A percentile compares a stretch with the other conserved stretches of the same genome.
Evolutionary conservation across 2,113 vertebrate species (phyloP).

Genomic region (Odobenus rosmarus): DNA sequence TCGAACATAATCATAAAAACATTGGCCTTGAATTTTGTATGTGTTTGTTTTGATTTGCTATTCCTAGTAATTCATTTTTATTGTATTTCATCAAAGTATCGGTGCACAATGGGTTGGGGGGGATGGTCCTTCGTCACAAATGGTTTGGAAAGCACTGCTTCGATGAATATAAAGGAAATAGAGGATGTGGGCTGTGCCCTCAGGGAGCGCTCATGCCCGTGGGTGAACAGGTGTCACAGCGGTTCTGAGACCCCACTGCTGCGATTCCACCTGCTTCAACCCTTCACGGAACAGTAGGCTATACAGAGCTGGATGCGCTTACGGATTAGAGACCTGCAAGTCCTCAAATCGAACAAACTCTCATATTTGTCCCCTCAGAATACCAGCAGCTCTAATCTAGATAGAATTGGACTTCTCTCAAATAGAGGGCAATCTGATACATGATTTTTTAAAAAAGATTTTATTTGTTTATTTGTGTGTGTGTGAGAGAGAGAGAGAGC

Average conservation of each 20-base stretch:
- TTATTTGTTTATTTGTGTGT: background rate
- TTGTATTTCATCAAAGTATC: slow-evolving; percentile 29
- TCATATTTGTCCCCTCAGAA: background rate
- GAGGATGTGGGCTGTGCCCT: background rate
- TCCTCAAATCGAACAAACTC: slow-evolving; percentile 1
- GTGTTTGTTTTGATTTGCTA: slow-evolving; percentile 20
- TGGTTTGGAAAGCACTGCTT: background rate
- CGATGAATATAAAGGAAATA: slow-evolving; percentile 13
- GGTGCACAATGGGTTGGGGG: background rate
- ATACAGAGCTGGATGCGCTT: background rate
- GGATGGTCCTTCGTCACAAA: background rate
- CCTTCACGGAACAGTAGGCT: background rate
- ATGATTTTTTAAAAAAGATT: background rate
- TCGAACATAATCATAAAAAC: slow-evolving; percentile 21
- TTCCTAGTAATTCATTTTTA: slow-evolving; percentile 1
- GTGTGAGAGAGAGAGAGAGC: background rate
- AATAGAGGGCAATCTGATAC: background rate
- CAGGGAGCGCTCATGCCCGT: background rate
- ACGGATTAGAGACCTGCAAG: background rate
- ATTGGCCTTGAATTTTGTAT: background rate
- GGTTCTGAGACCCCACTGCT: background rate
- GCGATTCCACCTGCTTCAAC: background rate
- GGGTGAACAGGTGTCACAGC: background rate
- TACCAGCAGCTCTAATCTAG: background rate
- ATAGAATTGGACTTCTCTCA: background rate